These are phyloP conservation scores for Pelvicachromis taeniatus DNA, from an alignment of 2,113 vertebrate genomes.

Conservation along the genomic window DNA sequence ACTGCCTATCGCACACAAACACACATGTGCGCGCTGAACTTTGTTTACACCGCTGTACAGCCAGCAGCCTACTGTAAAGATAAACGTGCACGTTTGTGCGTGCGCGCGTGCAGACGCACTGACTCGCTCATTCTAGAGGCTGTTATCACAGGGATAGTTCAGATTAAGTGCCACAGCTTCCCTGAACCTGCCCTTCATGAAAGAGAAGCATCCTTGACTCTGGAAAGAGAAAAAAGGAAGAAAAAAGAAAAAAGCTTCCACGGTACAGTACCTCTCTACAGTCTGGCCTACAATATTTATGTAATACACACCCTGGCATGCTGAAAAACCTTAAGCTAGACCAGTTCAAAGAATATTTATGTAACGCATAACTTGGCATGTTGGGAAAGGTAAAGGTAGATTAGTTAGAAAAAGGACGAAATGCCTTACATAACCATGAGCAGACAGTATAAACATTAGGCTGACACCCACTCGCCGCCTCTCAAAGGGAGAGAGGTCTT, in stretches of 20 bases:
- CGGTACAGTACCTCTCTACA: constrained; percentile 38
- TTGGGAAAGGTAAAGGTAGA: constrained; percentile 59
- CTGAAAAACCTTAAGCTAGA: constrained; percentile 37
- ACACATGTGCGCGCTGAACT: not conserved
- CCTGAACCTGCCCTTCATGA: constrained; percentile 54
- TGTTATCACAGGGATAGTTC: constrained; percentile 53
- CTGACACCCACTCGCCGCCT: constrained; percentile 65
- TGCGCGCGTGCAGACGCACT: constrained; percentile 25
- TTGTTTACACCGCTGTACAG: constrained; percentile 38
- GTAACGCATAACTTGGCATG: constrained; percentile 55
- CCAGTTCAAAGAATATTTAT: constrained; percentile 57
- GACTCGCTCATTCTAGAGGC: constrained; percentile 50
- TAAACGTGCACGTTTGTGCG: constrained; percentile 1
- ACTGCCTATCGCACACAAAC: not conserved
- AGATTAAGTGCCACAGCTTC: constrained; percentile 55
- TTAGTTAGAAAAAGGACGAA: constrained; percentile 59
- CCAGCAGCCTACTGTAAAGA: constrained; percentile 34
- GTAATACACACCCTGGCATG: constrained; percentile 54
- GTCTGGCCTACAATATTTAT: constrained; percentile 63
- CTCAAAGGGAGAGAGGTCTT: constrained; percentile 60
- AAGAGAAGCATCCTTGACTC: constrained; percentile 64
- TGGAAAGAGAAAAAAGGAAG: not conserved
- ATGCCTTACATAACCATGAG: constrained; percentile 64
- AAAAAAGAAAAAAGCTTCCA: not conserved
- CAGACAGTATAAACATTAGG: constrained; percentile 73